Percentiles rank a stretch among this genome's conserved stretches.
phyloP scores from a whole-genome alignment of 2,888 invertebrate genomes.

The Megalurothrips usitatus region DNA sequence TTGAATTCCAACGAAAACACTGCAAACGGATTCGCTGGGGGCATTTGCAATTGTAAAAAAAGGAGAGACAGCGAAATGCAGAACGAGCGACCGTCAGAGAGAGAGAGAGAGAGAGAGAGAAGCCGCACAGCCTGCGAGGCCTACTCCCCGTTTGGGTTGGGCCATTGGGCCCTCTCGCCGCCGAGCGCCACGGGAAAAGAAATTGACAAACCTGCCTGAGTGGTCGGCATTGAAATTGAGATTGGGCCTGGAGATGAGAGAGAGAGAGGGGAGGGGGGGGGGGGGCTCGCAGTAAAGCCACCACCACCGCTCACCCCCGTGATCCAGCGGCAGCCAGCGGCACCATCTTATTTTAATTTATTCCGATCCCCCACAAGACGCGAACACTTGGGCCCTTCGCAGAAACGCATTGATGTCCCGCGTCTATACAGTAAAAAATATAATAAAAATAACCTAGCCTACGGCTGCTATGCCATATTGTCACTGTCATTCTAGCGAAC shows the following conservation, averaged over 20 bases:
- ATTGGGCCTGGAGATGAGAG: neutral
- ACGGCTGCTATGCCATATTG: too few species aligned
- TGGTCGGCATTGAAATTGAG: neutral
- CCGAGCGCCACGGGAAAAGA: neutral
- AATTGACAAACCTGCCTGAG: neutral
- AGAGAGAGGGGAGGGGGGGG: neutral
- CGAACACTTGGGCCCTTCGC: too few species aligned
- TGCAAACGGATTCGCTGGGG: slow-evolving; percentile 19
- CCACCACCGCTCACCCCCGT: neutral
- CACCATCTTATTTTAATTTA: neutral
- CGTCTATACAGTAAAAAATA: too few species aligned
- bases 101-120: neutral
- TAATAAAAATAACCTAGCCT: too few species aligned
- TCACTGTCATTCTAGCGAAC: too few species aligned
- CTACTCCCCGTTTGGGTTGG: too few species aligned
- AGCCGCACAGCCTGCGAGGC: neutral
- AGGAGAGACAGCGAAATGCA: slow-evolving; percentile 1
- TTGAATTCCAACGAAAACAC: slow-evolving; percentile 14
- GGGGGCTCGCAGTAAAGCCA: too few species aligned
- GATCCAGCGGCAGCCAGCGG: neutral
- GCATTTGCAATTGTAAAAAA: slow-evolving; percentile 13
- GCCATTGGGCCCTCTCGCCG: neutral
- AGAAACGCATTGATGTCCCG: too few species aligned
- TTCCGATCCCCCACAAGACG: neutral
- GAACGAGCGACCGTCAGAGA: neutral